Percentiles rank a stretch among this genome's conserved stretches.
phyloP scores from a whole-genome alignment of 2,888 invertebrate species.

The Exephanes ischioxanthus region DNA sequence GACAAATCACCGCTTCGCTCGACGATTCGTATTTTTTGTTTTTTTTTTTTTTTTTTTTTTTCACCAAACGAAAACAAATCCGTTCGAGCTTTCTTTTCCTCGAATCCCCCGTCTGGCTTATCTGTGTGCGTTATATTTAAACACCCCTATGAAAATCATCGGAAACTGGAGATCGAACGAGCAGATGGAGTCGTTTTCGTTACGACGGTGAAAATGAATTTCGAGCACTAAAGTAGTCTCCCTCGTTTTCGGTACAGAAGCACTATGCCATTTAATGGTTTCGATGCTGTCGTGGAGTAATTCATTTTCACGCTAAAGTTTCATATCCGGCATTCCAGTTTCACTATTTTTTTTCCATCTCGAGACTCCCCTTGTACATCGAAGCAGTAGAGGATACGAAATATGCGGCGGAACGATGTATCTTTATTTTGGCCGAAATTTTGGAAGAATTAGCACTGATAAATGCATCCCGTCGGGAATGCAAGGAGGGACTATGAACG shows the following conservation, averaged over 20 bases:
- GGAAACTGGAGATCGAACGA: constrained; percentile 60
- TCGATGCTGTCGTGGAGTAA: too few relatives aligned
- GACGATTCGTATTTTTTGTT: not conserved
- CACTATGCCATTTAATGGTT: too few relatives aligned
- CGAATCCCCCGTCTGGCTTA: constrained; percentile 16
- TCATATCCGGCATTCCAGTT: too few relatives aligned
- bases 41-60: constrained; percentile 23
- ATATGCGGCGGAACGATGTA: too few relatives aligned
- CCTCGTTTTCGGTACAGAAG: not conserved
- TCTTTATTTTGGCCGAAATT: too few relatives aligned
- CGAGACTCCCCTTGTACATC: too few relatives aligned
- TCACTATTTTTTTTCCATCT: too few relatives aligned
- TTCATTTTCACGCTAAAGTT: too few relatives aligned
- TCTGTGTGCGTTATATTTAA: constrained; percentile 58
- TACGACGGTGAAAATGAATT: constrained; percentile 30
- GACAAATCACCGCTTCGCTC: constrained; percentile 64
- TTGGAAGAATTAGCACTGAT: too few relatives aligned
- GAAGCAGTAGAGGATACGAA: too few relatives aligned
- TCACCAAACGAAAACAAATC: constrained; percentile 64
- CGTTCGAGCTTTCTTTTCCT: constrained; percentile 54
- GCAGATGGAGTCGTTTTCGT: constrained; percentile 36
- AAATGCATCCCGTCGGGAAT: too few relatives aligned
- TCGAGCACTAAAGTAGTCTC: constrained; percentile 9
- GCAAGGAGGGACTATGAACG: too few relatives aligned
- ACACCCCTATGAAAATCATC: constrained; percentile 57